Evolutionary conservation across 1,140 invertebrate species (phyloP).

Genomic region (Hyphantria cunea): DNA sequence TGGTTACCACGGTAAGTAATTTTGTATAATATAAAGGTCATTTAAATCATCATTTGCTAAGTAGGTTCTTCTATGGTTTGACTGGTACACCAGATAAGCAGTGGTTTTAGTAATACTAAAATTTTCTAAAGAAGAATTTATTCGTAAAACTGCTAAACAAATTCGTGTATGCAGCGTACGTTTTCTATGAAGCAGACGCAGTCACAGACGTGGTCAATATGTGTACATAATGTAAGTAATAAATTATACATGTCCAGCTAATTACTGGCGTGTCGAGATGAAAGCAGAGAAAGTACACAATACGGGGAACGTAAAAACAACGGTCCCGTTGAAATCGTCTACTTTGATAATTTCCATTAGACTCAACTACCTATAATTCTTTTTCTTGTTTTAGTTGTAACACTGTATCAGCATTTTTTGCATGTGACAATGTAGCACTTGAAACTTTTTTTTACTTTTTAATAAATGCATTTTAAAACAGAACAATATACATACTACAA

Average conservation of each 20-base stretch:
- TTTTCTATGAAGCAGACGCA: neutral
- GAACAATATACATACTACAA: too few relatives aligned
- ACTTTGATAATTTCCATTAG: neutral
- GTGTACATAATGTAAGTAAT: conserved; percentile 30
- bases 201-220: conserved; percentile 8
- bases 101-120: neutral
- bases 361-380: too few relatives aligned
- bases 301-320: conserved; percentile 34
- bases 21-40: too few relatives aligned
- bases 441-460: too few relatives aligned
- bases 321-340: conserved; percentile 18
- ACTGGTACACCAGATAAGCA: too few relatives aligned
- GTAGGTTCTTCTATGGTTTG: too few relatives aligned
- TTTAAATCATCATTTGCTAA: too few relatives aligned
- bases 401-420: neutral
- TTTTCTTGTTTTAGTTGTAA: conserved; percentile 6
- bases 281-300: conserved; percentile 58
- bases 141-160: neutral
- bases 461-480: too few relatives aligned
- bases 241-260: conserved; percentile 52
- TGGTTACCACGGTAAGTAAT: too few relatives aligned
- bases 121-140: neutral
- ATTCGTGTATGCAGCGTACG: neutral
- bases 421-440: too few relatives aligned
- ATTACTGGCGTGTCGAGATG: conserved; percentile 48